Evolutionary conservation across 2,113 vertebrate genomes (phyloP).

Genomic region (Thryonomys swinderianus): DNA sequence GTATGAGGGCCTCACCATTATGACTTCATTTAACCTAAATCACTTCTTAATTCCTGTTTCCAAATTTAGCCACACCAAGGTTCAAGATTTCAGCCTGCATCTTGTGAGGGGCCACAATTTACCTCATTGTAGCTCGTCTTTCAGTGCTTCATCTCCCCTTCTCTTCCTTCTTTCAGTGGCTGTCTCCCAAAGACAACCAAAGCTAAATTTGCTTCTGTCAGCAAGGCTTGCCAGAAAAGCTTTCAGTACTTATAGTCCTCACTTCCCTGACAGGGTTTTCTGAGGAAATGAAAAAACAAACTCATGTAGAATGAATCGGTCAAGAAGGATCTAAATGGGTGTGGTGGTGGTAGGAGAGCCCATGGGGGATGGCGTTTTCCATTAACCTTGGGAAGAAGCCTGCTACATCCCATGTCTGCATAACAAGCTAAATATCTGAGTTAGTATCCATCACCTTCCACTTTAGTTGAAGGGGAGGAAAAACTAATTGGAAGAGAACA

Average conservation of each 20-base stretch:
- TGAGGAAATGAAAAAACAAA: neutral
- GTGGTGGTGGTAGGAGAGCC: too few species aligned
- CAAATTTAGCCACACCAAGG: neutral
- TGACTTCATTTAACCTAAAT: neutral
- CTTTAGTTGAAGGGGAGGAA: neutral
- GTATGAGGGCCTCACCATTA: neutral
- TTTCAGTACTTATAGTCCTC: neutral
- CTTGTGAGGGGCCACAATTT: neutral
- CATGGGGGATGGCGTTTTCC: neutral
- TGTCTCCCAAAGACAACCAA: neutral
- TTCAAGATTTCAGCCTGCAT: neutral
- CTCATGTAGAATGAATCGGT: neutral
- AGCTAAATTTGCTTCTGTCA: neutral
- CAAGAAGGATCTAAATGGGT: neutral
- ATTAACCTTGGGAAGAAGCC: neutral
- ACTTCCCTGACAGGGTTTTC: neutral
- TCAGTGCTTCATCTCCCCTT: neutral
- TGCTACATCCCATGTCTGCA: neutral
- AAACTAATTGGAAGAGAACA: neutral
- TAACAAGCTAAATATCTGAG: neutral
- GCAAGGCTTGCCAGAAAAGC: neutral
- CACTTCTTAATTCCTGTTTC: neutral
- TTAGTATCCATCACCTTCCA: neutral
- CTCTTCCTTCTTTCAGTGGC: too few species aligned
- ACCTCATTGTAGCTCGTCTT: neutral